Conservation (phyloP, 2,113 vertebrate species). For the Alligator sinensis region DNA sequence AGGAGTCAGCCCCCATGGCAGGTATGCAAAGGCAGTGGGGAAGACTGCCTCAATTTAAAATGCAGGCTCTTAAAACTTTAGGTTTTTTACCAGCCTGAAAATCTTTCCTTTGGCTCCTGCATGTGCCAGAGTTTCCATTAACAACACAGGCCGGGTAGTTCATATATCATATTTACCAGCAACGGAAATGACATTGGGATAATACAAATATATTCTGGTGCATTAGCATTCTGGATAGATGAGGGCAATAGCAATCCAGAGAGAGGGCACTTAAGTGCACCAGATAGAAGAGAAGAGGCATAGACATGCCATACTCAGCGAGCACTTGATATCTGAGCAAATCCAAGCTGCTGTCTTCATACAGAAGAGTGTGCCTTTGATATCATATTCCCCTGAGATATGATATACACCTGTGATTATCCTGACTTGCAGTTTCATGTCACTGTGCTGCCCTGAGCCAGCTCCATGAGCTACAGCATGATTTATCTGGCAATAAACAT, state of each 20-base stretch:
- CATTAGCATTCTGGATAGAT: not conserved
- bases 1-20: not conserved
- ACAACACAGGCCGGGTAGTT: accelerated
- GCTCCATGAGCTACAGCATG: not conserved
- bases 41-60: not conserved
- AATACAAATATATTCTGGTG: not conserved
- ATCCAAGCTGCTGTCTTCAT: slow-evolving; percentile 1
- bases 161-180: slow-evolving; percentile 1
- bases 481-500: slow-evolving; percentile 43
- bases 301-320: not conserved
- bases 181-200: not conserved
- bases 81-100: not conserved
- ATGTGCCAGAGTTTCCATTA: not conserved
- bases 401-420: slow-evolving; percentile 46
- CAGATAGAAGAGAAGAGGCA: not conserved
- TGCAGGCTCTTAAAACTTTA: not conserved
- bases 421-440: slow-evolving; percentile 5
- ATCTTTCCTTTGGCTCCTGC: not conserved
- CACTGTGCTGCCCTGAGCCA: not conserved
- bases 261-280: slow-evolving; percentile 21
- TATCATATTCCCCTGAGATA: slow-evolving; percentile 20
- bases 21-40: not conserved
- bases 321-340: slow-evolving; percentile 6
- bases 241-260: slow-evolving; percentile 17
- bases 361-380: not conserved